Base-by-base conservation (phyloP, 2,797 vertebrate genomes). In the Alosa sapidissima region DNA sequence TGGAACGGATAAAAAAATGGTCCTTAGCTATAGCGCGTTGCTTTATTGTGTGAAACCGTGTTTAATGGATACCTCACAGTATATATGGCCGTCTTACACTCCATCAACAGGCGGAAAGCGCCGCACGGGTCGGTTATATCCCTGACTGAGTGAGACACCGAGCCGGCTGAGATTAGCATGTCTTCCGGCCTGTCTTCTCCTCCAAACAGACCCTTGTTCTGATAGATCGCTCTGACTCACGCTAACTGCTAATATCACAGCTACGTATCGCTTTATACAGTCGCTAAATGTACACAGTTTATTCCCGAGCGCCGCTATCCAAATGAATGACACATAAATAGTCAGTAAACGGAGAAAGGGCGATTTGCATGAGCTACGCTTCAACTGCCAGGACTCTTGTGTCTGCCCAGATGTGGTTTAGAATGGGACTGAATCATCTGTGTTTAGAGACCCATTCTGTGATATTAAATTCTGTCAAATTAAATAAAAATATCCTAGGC, bases 41-140 rank as follows among this genome's bases (percentile, higher is more conserved):
- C 93, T 95, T 95, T 94, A 95, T 95, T 93, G 91, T 89, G 91
- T 91, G 93, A 92, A 92, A 93, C 88, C 93, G 92, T 96, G 94
- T 94, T 95, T 94, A 94, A 94, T 94, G 91, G 92, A 94, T 94
- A 92, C 91, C 92, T 91, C 90, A 90, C 91, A 90, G 91, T 93
- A 91, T 92, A 93, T 93, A 90, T 92, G 92, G 93, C 89, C 89
- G 85, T 91, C 88, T 91, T 91, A 91, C 91, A 89, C 86, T 84
- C 89, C 91, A 89, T 92, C 87, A 87, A 88, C 90, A 91, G 90
- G 87, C 90, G 91, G 90, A 93, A 0, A 62, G 84, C 48, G 11
- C 51, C 5, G 2, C 36, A 16, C 49, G 24, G 28, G 28, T 28
- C 1, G 28, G 28, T 47, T 78, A 55, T 81, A 45, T 13, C 92